Base-by-base conservation (phyloP, 1,140 invertebrate genomes). In the Zophobas morio region DNA sequence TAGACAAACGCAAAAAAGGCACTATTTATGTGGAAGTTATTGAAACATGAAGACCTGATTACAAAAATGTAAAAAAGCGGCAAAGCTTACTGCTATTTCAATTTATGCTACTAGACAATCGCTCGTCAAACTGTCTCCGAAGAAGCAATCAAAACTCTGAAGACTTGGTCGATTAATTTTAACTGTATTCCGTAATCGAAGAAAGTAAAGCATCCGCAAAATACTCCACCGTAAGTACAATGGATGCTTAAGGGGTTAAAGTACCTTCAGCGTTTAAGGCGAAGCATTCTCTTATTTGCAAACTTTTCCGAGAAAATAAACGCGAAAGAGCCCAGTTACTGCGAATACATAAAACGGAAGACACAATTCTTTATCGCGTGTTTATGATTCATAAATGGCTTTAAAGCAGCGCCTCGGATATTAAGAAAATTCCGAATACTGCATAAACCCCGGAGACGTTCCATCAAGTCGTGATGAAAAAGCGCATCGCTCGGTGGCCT, bases 321-420 rank as follows among this genome's bases (percentile, higher is more conserved):
- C 49, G 49, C 2, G 37, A 73, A 54, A 54, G 53, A 36, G 70
- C 70, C 54, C 70, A 35, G 47, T 46, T 4, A 32, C 66, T 46
- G 34, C 34, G 66, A 71, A 71, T 71, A 71, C 66, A 71, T 57
- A 47, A 63, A 75, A 56, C 60, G 46, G 74, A 70, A 77, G 47
- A 71, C 36, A 77, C 75, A 56, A 46, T 77, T 77, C 75, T 77
- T 76, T 77, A 77, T 77, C 75, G 66, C 66, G 66, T 77, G 75
- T 77, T 77, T 77, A 77, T 77, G 75, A 77, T 77, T 77, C 75
- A 77, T 77, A 77, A 77, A 77, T 77, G 72, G 51, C 66, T 57
- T 66, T 39, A 47, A 35, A 75, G 63, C 37, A 75, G 74, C 74
- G 46, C 53, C 60, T 76, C 51, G 75, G 63, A 70, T 54, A 71